Conservation (phyloP, 2,888 invertebrate species). For the Erynnis tages region DNA sequence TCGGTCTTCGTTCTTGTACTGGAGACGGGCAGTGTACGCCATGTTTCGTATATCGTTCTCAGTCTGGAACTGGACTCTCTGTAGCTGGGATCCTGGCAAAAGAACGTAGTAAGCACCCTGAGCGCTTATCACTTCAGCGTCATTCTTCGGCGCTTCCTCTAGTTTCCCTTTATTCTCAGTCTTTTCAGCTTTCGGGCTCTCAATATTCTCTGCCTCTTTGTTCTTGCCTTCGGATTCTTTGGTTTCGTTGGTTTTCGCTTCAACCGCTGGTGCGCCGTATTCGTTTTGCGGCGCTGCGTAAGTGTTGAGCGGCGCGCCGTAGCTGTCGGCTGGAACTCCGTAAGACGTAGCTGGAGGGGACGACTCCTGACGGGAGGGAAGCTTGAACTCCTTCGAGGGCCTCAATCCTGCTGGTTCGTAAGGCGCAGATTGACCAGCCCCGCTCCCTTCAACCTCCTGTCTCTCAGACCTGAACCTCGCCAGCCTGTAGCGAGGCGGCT, state of each 20-base stretch:
- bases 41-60: conserved; percentile 77
- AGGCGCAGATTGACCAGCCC: conserved; percentile 49
- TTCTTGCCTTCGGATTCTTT: conserved; percentile 32
- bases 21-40: conserved; percentile 84
- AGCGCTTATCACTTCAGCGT: conserved; percentile 59
- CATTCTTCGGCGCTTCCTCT: conserved; percentile 50
- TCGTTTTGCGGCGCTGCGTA: conserved; percentile 56
- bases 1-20: conserved; percentile 83
- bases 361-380: conserved; percentile 59
- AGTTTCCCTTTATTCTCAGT: conserved; percentile 48
- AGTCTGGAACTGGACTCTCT: conserved; percentile 83
- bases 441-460: conserved; percentile 53
- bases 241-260: conserved; percentile 20
- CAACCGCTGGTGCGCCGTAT: conserved; percentile 50
- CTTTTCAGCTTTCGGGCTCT: conserved; percentile 34
- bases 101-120: conserved; percentile 84
- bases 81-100: conserved; percentile 83
- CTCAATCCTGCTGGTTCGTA: conserved; percentile 66
- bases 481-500: conserved; percentile 58
- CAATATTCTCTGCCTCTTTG: conserved; percentile 31
- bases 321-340: conserved; percentile 65
- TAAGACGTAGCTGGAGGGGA: conserved; percentile 62
- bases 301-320: conserved; percentile 63
- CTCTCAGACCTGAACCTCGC: conserved; percentile 52
- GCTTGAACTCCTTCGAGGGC: conserved; percentile 59